A percentile compares a stretch with the other conserved stretches of the same genome.
phyloP scores from a whole-genome alignment of 2,113 vertebrate species.

The Megaleporinus macrocephalus region DNA sequence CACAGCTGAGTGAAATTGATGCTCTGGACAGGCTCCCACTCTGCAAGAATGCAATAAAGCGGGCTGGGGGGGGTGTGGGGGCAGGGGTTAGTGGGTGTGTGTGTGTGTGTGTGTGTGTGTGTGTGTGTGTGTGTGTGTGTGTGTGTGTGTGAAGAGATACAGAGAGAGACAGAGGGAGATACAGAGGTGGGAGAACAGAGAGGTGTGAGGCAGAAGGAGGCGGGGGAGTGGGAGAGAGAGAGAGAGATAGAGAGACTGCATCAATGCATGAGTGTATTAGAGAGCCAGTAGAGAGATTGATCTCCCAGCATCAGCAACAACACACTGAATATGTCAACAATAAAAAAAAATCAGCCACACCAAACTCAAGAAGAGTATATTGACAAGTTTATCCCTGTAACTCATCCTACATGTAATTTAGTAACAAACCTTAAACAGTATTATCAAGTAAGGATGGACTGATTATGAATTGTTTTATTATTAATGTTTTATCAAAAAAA shows the following conservation, averaged over 20 bases:
- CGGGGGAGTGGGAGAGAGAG: constrained; percentile 47
- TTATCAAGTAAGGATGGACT: no score
- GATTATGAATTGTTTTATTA: no score
- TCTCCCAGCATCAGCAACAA: constrained; percentile 42
- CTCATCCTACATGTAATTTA: no score
- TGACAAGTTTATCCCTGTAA: no score
- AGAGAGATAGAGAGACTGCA: constrained; percentile 41
- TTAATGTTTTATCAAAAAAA: no score
- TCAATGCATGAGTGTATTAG: constrained; percentile 52
- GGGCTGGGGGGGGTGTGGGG: neutral
- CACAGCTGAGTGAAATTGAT: constrained; percentile 76
- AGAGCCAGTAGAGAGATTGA: constrained; percentile 30
- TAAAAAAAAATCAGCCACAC: neutral
- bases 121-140: constrained; percentile 34
- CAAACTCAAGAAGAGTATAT: constrained; percentile 1
- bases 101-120: constrained; percentile 38
- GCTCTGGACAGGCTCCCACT: constrained; percentile 66
- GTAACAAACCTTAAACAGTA: no score
- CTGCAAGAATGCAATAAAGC: constrained; percentile 56
- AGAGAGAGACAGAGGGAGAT: constrained; percentile 27
- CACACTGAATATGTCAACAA: constrained; percentile 29
- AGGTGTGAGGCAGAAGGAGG: constrained; percentile 48
- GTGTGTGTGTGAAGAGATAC: constrained; percentile 28
- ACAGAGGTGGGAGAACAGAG: constrained; percentile 45
- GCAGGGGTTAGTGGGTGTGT: constrained; percentile 22